Conservation (phyloP, 2,113 vertebrate species). For the Apteryx mantelli region DNA sequence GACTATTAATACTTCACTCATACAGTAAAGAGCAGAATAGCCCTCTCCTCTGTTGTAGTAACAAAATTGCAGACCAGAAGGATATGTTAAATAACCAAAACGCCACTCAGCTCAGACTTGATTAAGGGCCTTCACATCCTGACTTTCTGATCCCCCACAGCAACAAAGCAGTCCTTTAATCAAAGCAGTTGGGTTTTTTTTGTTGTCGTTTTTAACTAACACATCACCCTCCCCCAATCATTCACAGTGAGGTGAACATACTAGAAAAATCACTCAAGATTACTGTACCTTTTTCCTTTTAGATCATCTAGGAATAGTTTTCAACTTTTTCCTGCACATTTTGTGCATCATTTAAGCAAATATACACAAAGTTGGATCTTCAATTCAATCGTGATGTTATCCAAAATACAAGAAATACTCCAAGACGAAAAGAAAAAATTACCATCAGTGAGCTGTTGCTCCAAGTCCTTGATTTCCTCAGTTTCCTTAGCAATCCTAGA, state of each 20-base stretch:
- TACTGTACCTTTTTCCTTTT: too few relatives aligned
- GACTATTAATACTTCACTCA: background rate
- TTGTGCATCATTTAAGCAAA: background rate
- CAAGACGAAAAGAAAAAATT: background rate
- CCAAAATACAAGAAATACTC: background rate
- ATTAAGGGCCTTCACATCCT: background rate
- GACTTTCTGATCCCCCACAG: background rate
- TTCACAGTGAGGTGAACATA: background rate
- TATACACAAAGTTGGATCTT: background rate
- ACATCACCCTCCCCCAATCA: background rate
- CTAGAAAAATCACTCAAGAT: background rate
- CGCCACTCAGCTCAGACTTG: background rate
- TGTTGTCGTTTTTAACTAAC: background rate
- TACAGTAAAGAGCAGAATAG: background rate
- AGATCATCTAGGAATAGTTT: background rate
- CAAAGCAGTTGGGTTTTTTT: background rate
- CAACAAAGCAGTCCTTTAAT: background rate
- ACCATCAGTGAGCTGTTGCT: slow-evolving; percentile 95
- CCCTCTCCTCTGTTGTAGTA: background rate
- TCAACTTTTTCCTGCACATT: background rate
- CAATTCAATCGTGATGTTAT: background rate
- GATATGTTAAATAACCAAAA: background rate
- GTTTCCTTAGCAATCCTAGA: slow-evolving; percentile 91
- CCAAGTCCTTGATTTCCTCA: slow-evolving; percentile 93
- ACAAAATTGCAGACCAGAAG: background rate